Evolutionary conservation across 2,113 vertebrate genomes (phyloP).

Genomic region (Baryphthengus martii): DNA sequence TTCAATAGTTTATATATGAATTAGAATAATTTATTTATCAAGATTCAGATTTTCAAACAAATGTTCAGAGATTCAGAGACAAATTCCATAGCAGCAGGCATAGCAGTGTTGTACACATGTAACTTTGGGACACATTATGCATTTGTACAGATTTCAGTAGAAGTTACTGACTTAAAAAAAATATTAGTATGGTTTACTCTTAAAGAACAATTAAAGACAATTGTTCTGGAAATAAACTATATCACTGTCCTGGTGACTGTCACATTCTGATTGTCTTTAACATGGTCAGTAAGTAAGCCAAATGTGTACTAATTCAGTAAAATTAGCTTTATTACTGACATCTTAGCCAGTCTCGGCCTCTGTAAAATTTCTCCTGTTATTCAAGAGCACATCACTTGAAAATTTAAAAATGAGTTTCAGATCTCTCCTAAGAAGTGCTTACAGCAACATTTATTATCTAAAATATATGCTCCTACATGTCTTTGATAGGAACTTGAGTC

Average conservation of each 20-base stretch:
- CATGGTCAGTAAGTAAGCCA: background rate
- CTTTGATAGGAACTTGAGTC: background rate
- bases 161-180: background rate
- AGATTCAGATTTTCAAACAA: conserved; percentile 46
- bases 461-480: background rate
- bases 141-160: background rate
- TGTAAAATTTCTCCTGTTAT: background rate
- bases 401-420: background rate
- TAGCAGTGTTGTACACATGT: background rate
- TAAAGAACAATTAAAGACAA: background rate
- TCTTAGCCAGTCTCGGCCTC: background rate
- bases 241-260: background rate
- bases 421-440: background rate
- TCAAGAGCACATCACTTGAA: background rate
- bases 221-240: background rate
- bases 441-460: background rate
- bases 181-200: background rate
- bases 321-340: background rate
- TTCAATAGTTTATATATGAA: conserved; percentile 37
- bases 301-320: background rate
- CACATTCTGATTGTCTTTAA: background rate
- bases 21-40: conserved; percentile 64
- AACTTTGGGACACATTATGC: conserved; percentile 2
- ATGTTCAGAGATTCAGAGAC: background rate
- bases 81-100: background rate